Percentiles rank a stretch among this genome's conserved stretches.
phyloP scores from a whole-genome alignment of 2,888 invertebrate species.

The Mycalesis mineus region DNA sequence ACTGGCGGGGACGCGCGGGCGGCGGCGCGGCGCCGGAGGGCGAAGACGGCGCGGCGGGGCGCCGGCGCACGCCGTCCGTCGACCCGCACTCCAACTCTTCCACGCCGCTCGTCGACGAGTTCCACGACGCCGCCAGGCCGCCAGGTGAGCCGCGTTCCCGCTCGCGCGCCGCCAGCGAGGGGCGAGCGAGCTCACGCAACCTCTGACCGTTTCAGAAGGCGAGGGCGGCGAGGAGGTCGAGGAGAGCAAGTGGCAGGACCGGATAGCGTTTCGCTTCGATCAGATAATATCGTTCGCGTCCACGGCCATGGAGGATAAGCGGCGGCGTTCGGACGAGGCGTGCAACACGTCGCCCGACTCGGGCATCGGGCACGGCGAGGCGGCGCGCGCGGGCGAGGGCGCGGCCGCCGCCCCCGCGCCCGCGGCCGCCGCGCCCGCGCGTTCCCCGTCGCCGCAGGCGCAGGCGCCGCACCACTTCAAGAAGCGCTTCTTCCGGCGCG shows the following conservation, averaged over 20 bases:
- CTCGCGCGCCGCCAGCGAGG: neutral
- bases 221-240: constrained; percentile 84
- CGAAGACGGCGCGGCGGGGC: constrained; percentile 36
- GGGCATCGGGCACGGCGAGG: constrained; percentile 86
- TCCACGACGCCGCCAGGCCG: constrained; percentile 60
- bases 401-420: constrained; percentile 39
- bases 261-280: constrained; percentile 95
- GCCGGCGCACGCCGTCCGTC: constrained; percentile 72
- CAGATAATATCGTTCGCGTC: constrained; percentile 95
- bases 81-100: constrained; percentile 84
- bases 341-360: constrained; percentile 93
- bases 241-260: constrained; percentile 94
- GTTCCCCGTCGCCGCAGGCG: constrained; percentile 59
- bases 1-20: constrained; percentile 78
- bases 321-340: constrained; percentile 88
- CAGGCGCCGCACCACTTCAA: constrained; percentile 82
- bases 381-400: constrained; percentile 35
- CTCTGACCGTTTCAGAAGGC: constrained; percentile 62
- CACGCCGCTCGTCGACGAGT: constrained; percentile 80
- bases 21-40: constrained; percentile 60
- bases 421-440: constrained; percentile 43
- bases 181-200: neutral
- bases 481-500: constrained; percentile 89
- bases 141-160: constrained; percentile 49
- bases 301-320: constrained; percentile 91